Conservation (phyloP, 2,113 vertebrate species). For the Elanus axillaris region DNA sequence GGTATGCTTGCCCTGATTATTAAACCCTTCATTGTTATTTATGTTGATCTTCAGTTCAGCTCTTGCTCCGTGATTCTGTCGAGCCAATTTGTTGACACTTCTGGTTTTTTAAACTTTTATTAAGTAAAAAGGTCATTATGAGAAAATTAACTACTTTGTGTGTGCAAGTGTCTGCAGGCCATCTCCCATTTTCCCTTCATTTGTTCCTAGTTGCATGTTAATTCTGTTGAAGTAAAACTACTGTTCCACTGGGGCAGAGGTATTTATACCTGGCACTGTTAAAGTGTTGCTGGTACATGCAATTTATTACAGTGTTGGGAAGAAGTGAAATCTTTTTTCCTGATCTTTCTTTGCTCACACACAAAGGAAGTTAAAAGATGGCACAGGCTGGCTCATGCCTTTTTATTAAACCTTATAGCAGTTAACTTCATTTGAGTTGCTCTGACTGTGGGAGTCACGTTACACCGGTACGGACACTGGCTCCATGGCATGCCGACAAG, state of each 20-base stretch:
- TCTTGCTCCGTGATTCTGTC: neutral
- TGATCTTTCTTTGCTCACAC: neutral
- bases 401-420: neutral
- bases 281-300: neutral
- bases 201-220: neutral
- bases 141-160: neutral
- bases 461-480: rapidly evolving
- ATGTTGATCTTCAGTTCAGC: neutral
- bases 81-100: neutral
- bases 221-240: neutral
- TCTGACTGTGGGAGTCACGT: neutral
- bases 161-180: neutral
- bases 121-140: neutral
- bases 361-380: neutral
- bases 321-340: neutral
- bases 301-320: neutral
- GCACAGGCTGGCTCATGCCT: neutral
- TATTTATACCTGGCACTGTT: neutral
- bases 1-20: neutral
- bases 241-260: neutral
- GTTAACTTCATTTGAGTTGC: neutral
- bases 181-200: neutral
- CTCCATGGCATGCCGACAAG: neutral
- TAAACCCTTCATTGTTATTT: neutral
- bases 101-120: neutral